Conservation (phyloP, 2,888 invertebrate species). For the Yponomeuta evonymella region DNA sequence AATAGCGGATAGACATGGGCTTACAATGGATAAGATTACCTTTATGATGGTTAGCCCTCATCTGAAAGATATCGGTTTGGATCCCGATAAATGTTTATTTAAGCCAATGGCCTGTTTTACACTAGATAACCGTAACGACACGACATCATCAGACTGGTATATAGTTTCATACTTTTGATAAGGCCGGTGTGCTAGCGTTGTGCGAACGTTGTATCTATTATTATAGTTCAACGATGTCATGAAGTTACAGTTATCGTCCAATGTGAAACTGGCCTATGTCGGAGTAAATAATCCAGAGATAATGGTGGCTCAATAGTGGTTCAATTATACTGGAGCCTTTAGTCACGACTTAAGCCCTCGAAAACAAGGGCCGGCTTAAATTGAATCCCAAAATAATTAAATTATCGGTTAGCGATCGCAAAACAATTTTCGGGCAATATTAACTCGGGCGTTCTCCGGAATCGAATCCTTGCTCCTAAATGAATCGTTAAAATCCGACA, state of each 20-base stretch:
- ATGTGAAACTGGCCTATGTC: not conserved
- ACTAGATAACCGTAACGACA: too few relatives aligned
- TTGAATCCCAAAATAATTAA: constrained; percentile 50
- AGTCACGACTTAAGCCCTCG: constrained; percentile 18
- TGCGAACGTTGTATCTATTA: too few relatives aligned
- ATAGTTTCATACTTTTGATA: too few relatives aligned
- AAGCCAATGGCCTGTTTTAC: not conserved
- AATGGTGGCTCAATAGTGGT: not conserved
- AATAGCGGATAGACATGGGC: not conserved
- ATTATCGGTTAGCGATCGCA: constrained; percentile 50
- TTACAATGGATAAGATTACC: not conserved
- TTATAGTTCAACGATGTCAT: too few relatives aligned
- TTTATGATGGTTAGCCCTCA: not conserved
- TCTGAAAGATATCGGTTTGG: not conserved
- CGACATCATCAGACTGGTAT: too few relatives aligned
- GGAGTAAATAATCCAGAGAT: not conserved
- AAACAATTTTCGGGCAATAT: constrained; percentile 58
- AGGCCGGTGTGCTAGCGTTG: too few relatives aligned
- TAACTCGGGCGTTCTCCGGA: constrained; percentile 37
- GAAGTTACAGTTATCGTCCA: too few relatives aligned
- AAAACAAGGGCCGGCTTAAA: constrained; percentile 36
- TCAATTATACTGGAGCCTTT: not conserved
- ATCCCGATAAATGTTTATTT: not conserved
- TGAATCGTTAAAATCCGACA: constrained; percentile 35
- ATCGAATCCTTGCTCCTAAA: constrained; percentile 41